Conservation (phyloP, 2,888 invertebrate species). For the Drosophila meridionalis region DNA sequence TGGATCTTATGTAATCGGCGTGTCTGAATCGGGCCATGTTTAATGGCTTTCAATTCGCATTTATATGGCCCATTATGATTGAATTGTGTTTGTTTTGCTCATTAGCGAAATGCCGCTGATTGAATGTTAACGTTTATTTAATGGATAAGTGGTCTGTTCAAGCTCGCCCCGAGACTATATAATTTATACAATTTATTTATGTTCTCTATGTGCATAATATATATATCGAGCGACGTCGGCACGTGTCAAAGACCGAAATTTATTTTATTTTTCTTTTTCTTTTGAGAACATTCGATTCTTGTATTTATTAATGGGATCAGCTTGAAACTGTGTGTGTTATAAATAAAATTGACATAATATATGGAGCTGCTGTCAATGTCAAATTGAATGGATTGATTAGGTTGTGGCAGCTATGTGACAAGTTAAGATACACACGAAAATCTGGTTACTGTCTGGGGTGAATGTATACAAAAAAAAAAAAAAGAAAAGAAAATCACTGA, state of each 20-base stretch:
- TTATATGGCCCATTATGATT: slow-evolving; percentile 35
- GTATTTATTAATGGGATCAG: slow-evolving; percentile 1
- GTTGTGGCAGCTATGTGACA: not conserved
- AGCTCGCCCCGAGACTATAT: slow-evolving; percentile 25
- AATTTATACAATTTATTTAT: slow-evolving; percentile 25
- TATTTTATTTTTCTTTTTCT: not conserved
- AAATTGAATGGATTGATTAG: not conserved
- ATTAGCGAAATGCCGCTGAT: slow-evolving; percentile 70
- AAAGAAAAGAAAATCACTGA: too few relatives aligned
- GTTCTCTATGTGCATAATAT: slow-evolving; percentile 7
- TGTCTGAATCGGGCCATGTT: slow-evolving; percentile 34
- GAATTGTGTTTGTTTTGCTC: slow-evolving; percentile 42
- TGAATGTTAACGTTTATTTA: slow-evolving; percentile 61
- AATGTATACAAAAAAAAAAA: not conserved
- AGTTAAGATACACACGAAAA: not conserved
- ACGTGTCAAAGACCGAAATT: slow-evolving; percentile 31
- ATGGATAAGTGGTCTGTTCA: slow-evolving; percentile 58
- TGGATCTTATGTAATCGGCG: slow-evolving; percentile 47
- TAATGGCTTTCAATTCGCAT: slow-evolving; percentile 46
- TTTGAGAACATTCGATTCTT: not conserved
- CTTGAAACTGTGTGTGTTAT: not conserved
- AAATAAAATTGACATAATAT: slow-evolving; percentile 3
- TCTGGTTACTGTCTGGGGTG: not conserved
- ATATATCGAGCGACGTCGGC: slow-evolving; percentile 11
- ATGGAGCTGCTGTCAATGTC: not conserved